phyloP scores from a whole-genome alignment of 1,140 invertebrate species.

The Macrocentrus cingulum region DNA sequence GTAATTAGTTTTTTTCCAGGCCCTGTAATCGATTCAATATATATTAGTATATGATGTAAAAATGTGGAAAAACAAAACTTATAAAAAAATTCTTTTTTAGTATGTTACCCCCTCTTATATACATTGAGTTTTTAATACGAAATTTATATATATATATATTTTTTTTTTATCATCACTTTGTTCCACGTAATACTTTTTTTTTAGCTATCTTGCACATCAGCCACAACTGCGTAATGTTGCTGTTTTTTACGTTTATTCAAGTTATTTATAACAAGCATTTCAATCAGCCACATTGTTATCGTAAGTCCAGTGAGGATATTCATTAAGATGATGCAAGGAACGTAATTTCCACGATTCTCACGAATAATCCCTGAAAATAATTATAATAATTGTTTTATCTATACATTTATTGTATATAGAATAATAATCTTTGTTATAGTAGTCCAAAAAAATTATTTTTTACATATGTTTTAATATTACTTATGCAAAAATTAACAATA shows the following conservation, averaged over 20 bases:
- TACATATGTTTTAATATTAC: too few relatives aligned
- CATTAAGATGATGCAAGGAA: conserved; percentile 47
- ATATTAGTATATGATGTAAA: too few relatives aligned
- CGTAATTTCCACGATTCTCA: conserved; percentile 51
- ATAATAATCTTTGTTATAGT: neutral
- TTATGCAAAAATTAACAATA: too few relatives aligned
- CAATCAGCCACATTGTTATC: conserved; percentile 49
- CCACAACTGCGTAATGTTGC: neutral
- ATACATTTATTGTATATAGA: conserved; percentile 24
- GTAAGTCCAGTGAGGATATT: conserved; percentile 51
- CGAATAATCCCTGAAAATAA: conserved; percentile 48
- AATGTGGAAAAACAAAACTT: too few relatives aligned
- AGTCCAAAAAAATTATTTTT: too few relatives aligned
- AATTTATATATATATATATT: neutral
- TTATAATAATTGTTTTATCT: conserved; percentile 19
- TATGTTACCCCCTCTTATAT: too few relatives aligned
- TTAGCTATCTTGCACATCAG: neutral
- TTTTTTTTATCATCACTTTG: neutral
- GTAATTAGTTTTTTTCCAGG: too few relatives aligned
- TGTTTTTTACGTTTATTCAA: conserved; percentile 27
- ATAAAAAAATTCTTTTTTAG: too few relatives aligned
- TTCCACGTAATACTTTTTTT: conserved; percentile 6
- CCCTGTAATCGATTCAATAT: too few relatives aligned
- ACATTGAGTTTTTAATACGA: too few relatives aligned
- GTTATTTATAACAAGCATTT: conserved; percentile 32